Evolutionary conservation across 2,888 invertebrate species (phyloP).

Genomic region (Drosophila mercatorum): DNA sequence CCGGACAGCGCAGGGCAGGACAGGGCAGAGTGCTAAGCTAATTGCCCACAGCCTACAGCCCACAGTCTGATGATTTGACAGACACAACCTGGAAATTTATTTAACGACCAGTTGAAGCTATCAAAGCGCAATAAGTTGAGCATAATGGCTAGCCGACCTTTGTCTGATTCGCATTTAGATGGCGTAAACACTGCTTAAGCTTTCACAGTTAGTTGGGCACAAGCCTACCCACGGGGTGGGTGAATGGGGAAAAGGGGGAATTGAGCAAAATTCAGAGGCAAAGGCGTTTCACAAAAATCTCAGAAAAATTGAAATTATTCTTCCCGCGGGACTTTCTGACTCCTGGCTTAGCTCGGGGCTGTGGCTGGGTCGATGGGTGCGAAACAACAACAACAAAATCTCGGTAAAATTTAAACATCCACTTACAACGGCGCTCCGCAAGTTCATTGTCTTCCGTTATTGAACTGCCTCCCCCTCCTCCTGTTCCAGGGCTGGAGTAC

Average conservation of each 20-base stretch:
- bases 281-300: constrained; percentile 35
- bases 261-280: not conserved
- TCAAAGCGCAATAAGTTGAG: constrained; percentile 53
- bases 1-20: not conserved
- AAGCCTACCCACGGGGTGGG: not conserved
- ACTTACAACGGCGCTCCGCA: constrained; percentile 2
- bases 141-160: constrained; percentile 50
- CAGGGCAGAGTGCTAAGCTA: constrained; percentile 54
- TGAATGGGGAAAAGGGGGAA: constrained; percentile 4
- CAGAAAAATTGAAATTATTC: constrained; percentile 65
- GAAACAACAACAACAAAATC: constrained; percentile 11
- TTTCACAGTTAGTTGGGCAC: constrained; percentile 35
- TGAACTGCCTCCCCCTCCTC: constrained; percentile 22
- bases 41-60: constrained; percentile 49
- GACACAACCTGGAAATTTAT: constrained; percentile 50
- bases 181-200: constrained; percentile 73
- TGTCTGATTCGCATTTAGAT: constrained; percentile 62
- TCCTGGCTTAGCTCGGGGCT: constrained; percentile 3
- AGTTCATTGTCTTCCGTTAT: constrained; percentile 46
- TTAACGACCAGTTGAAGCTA: constrained; percentile 56
- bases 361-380: constrained; percentile 9
- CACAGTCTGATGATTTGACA: constrained; percentile 21
- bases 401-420: constrained; percentile 27
- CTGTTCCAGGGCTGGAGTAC: not conserved
- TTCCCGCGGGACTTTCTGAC: constrained; percentile 38